Evolutionary conservation across 2,888 invertebrate genomes (phyloP), one percentile per base, ranked within the genome.

Genomic region (Taphrorychus bicolor): DNA sequence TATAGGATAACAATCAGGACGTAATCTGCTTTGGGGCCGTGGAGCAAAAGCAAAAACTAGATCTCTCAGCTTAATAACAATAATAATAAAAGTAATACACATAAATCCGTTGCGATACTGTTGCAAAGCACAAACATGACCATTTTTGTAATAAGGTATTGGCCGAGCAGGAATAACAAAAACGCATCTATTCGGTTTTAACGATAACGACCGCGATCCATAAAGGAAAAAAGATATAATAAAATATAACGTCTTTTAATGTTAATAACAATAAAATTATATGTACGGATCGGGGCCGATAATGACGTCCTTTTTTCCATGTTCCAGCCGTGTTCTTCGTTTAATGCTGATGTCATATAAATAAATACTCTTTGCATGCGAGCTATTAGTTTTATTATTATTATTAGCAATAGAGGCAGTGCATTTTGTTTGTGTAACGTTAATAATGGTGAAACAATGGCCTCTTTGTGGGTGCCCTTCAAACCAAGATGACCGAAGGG

Each of bases 261-360:
- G 60, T 66, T 66, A 66, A 66, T 66, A 66, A 66, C 66, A 66
- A 66, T 66, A 66, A 66, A 66, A 66, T 66, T 65, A 60, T 60
- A 60, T 60, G 41, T 62, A 18, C 53, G 51, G 49, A 64, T 59
- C 63, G 24, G 51, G n/a, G 32, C 24, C 52, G 48, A 53, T 65
- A 65, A 65, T 65, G 59, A 45, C 58, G 51, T 24, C 17, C n/a
- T n/a, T n/a, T n/a, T n/a, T n/a, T n/a, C n/a, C n/a, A n/a, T n/a
- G n/a, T n/a, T n/a, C n/a, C n/a, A n/a, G n/a, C n/a, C n/a, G n/a
- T n/a, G n/a, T n/a, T n/a, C n/a, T n/a, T n/a, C n/a, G n/a, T n/a
- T n/a, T n/a, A n/a, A n/a, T n/a, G n/a, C n/a, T n/a, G n/a, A n/a
- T n/a, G n/a, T n/a, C n/a, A n/a, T n/a, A n/a, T n/a, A n/a, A n/a